Evolutionary conservation across 2,797 vertebrate genomes (phyloP).

Genomic region (Lemur catta): DNA sequence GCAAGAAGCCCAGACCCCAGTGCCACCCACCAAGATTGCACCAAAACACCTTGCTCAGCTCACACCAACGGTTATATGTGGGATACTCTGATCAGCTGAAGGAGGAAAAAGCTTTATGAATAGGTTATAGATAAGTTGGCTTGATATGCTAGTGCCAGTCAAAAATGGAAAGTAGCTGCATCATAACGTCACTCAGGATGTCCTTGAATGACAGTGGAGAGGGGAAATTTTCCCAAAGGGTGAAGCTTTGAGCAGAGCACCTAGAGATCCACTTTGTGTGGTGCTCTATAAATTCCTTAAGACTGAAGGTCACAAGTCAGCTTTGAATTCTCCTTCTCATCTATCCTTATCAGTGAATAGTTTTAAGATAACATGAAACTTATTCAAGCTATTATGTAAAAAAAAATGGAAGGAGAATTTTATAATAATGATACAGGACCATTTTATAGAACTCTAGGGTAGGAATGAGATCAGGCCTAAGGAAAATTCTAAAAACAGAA

Average conservation of each 20-base stretch:
- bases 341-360: background rate
- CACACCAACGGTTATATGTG: background rate
- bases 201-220: background rate
- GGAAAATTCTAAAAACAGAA: background rate
- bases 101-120: background rate
- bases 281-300: background rate
- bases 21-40: background rate
- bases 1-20: background rate
- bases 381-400: background rate
- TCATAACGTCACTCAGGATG: background rate
- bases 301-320: background rate
- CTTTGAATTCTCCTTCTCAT: background rate
- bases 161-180: background rate
- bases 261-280: background rate
- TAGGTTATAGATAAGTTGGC: background rate
- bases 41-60: background rate
- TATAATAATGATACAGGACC: background rate
- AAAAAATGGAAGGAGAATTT: background rate
- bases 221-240: background rate
- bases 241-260: background rate
- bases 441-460: background rate
- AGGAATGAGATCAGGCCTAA: background rate
- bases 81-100: background rate
- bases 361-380: constrained; percentile 42
- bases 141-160: background rate